These are phyloP conservation scores for Stercorarius parasiticus DNA, from an alignment of 2,113 vertebrate species.

Conservation along the genomic window DNA sequence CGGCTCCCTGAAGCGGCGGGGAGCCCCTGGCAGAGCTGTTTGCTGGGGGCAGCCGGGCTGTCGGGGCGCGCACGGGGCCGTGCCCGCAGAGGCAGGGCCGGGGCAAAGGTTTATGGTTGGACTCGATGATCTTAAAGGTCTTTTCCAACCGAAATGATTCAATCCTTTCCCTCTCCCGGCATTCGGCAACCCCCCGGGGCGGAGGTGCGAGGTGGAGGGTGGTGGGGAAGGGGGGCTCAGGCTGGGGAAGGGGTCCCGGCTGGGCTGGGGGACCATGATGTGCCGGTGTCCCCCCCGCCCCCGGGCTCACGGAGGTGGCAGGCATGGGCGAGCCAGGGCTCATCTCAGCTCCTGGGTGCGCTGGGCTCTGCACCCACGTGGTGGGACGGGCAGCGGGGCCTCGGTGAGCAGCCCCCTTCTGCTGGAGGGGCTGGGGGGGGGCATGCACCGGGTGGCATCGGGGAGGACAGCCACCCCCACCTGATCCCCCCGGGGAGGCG, in stretches of 20 bases:
- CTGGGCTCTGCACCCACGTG: not conserved
- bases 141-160: not conserved
- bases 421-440: not conserved
- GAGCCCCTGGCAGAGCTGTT: not conserved
- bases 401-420: not conserved
- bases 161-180: accelerated
- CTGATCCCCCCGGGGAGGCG: accelerated
- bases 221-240: not conserved
- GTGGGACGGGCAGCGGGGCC: not conserved
- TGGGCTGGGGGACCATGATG: not conserved
- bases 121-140: not conserved
- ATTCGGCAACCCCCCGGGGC: accelerated
- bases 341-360: not conserved
- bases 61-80: not conserved
- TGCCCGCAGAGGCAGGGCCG: not conserved
- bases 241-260: no score
- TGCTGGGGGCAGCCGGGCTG: accelerated
- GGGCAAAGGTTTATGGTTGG: not conserved
- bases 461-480: accelerated
- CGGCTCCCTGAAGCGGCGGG: accelerated
- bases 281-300: not conserved
- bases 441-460: accelerated
- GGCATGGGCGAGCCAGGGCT: not conserved
- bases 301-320: not conserved
- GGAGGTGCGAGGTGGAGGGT: not conserved